These are phyloP conservation scores for Masticophis lateralis DNA, from an alignment of 2,797 vertebrate species.

Conservation along the genomic window DNA sequence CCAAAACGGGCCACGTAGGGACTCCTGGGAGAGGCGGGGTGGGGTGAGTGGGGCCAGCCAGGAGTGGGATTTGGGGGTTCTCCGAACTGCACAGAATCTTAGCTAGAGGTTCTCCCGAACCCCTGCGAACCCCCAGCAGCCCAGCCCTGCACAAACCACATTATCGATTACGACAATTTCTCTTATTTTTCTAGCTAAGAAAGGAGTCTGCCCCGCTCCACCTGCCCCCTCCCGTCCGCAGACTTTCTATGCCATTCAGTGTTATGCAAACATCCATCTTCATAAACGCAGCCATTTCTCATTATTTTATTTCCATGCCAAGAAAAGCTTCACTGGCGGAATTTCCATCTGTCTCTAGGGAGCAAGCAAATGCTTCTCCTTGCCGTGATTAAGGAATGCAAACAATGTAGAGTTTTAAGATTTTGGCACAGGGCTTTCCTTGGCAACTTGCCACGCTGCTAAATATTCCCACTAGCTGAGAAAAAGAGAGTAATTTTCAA, in stretches of 20 bases:
- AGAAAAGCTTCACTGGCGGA: background rate
- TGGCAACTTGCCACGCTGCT: background rate
- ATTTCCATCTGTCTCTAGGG: background rate
- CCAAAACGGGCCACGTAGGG: no score
- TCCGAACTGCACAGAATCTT: no score
- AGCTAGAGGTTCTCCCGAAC: no score
- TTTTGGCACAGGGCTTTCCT: background rate
- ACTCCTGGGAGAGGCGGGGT: no score
- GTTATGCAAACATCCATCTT: background rate
- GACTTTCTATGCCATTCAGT: background rate
- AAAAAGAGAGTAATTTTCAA: background rate
- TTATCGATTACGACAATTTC: background rate
- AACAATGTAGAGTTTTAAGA: background rate
- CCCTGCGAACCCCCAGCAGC: no score
- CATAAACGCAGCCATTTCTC: background rate
- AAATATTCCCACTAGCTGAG: background rate
- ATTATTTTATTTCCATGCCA: background rate
- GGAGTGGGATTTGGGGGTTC: no score
- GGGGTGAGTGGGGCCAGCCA: no score
- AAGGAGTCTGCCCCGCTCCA: background rate
- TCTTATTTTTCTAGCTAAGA: background rate
- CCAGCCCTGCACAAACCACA: background rate
- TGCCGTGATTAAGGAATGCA: slow-evolving; percentile 5
- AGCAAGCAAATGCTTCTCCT: background rate
- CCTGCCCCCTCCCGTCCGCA: no score